Evolutionary conservation across 53 echinoderm and acorn worm species (phyloP).

Genomic region (Stichopus horrens): DNA sequence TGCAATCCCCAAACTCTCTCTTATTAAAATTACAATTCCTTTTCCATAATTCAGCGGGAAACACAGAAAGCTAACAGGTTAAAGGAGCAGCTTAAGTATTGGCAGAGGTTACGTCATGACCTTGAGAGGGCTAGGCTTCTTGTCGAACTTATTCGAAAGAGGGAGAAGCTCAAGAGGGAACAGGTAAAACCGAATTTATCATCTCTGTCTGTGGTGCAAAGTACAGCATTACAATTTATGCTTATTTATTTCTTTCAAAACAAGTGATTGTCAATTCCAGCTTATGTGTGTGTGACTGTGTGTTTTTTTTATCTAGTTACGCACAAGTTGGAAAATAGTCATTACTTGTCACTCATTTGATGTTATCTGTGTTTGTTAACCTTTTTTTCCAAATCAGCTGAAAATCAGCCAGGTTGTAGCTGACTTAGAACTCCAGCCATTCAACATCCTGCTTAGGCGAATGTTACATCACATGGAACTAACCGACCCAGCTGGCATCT

Average conservation of each 20-base stretch:
- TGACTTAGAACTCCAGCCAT: conserved; percentile 91
- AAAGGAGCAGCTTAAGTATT: conserved; percentile 97
- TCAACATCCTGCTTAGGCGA: conserved; percentile 81
- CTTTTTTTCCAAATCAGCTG: conserved; percentile 52
- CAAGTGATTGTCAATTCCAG: too few relatives aligned
- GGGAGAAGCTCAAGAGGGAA: conserved; percentile 94
- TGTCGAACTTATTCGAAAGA: conserved; percentile 90
- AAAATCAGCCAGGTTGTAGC: conserved; percentile 85
- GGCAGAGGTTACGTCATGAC: conserved; percentile 94
- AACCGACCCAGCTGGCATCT: conserved; percentile 76
- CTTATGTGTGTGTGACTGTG: too few relatives aligned
- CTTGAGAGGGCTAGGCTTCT: conserved; percentile 89
- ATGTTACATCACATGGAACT: conserved; percentile 79
- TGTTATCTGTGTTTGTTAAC: not conserved
- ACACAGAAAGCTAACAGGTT: conserved; percentile 88
- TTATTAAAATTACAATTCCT: not conserved
- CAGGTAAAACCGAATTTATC: conserved; percentile 57
- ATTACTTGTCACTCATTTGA: not conserved
- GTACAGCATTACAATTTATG: too few relatives aligned
- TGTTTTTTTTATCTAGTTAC: too few relatives aligned
- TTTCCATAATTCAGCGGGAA: conserved; percentile 62
- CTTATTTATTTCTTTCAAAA: too few relatives aligned
- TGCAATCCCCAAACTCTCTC: too few relatives aligned
- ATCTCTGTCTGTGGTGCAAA: too few relatives aligned
- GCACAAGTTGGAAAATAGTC: too few relatives aligned